Evolutionary conservation across 1,140 invertebrate genomes (phyloP), one percentile per base, ranked within the genome.

Genomic region (Bombus haemorrhoidalis): DNA sequence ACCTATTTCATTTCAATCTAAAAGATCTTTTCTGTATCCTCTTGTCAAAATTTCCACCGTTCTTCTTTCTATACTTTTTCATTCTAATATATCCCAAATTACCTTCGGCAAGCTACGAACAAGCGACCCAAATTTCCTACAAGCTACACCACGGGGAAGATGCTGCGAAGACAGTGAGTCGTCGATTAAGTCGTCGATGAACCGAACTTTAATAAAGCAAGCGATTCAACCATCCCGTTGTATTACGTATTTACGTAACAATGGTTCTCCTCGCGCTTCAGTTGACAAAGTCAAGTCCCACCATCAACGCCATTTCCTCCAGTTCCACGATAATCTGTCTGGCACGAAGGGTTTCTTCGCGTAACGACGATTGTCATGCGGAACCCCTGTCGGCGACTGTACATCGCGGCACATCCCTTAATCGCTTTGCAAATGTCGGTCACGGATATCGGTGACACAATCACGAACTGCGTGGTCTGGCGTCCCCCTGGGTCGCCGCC

Each of bases 371-470:
- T 78, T 43, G 18, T 83, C 81, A 69, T 18, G n/a, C 43, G 81
- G 75, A 85, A 71, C 22, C 66, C 66, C 53, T 62, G 68, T 80
- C 79, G 66, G 28, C 76, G 28, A 57, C 41, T n/a, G 64, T 41
- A 41, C 53, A 62, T 62, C 28, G 22, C 22, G 13, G 15, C 53
- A 68, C 66, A 32, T 79, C 77, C 57, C 74, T 77, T 83, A 83
- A 85, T 85, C 83, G 76, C 77, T 77, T 73, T 80, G 77, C 68
- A 85, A 85, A 85, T 85, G 77, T 85, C 83, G 77, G 77, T 85
- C 83, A 83, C 47, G 47, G 74, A 83, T 78, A 69, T 62, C 47
- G 28, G 5, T 3, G 39, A 57, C 64, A 28, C 41, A 47, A 43
- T 22, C 18, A 22, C 34, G 62, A 18, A 34, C 22, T 28, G 12